Evolutionary conservation across 2,888 invertebrate genomes (phyloP), one percentile per base, ranked within the genome.

Genomic region (Mycogona germanica): DNA sequence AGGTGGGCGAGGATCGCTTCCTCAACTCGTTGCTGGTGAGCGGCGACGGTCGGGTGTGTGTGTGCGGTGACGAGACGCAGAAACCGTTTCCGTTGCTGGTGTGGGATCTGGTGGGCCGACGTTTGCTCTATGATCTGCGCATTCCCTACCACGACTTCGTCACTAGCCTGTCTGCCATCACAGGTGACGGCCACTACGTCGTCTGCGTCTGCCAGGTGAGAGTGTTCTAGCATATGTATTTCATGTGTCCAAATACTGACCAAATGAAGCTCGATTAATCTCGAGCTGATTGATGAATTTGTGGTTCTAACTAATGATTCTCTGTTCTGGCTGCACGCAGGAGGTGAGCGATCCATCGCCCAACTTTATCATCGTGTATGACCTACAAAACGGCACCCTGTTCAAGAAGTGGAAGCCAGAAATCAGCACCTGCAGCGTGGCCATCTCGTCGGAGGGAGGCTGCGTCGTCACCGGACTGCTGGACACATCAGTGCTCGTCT

Each of bases 321-420:
- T n/a, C n/a, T n/a, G n/a, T n/a, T n/a, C n/a, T 44, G n/a, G n/a
- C 26, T 44, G 14, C 19, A 14, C 55, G 6, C 74, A 79, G 69
- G 81, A 82, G 70, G 74, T 81, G 32, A 79, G 79, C 64, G 86
- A 87, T 66, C 82, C 84, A 1, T 79, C 81, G 56, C 86, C 87
- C 0, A 88, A 87, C 74, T 89, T 88, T 72, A 85, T 89, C 53
- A 86, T 88, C 49, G 87, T 89, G 46, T 89, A 89, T 69, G 89
- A 91, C 73, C 75, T 91, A 45, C 85, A 86, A 70, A 88, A 87
- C 59, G 89, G 89, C 51, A 88, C 88, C 0, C 70, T 89, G 61
- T 89, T 89, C 73, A 88, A 88, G 72, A 89, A 88, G 71, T 87
- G 88, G 86, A 88, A 88, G 71, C 87, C 87, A 1, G 81, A 81